phyloP scores from a whole-genome alignment of 1,140 invertebrate species.

The Caenorhabditis tropicalis region DNA sequence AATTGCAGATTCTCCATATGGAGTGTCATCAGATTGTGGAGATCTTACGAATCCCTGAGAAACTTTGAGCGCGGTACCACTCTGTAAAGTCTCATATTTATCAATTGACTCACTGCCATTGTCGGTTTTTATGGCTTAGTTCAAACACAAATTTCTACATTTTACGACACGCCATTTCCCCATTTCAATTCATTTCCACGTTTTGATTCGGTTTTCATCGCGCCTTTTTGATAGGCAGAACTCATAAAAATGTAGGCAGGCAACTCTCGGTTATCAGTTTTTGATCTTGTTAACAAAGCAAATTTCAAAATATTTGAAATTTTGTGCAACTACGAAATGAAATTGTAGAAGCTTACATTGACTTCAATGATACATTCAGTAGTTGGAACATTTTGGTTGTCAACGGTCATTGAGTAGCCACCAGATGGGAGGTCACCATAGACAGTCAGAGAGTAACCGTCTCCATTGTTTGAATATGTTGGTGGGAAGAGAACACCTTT shows the following conservation, averaged over 20 bases:
- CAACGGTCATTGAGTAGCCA: conserved; percentile 41
- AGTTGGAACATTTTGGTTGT: conserved; percentile 46
- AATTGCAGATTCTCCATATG: conserved; percentile 26
- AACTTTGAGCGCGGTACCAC: neutral
- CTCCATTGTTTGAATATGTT: neutral
- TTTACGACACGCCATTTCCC: conserved; percentile 15
- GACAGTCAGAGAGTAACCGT: conserved; percentile 11
- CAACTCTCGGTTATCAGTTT: conserved; percentile 37
- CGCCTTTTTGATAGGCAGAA: conserved; percentile 27
- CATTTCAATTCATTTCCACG: conserved; percentile 9
- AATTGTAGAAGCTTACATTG: conserved; percentile 36
- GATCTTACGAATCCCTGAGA: conserved; percentile 44
- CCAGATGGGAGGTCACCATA: conserved; percentile 45
- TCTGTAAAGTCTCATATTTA: conserved; percentile 26
- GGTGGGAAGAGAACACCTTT: conserved; percentile 12
- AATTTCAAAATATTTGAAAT: neutral
- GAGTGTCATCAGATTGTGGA: conserved; percentile 50
- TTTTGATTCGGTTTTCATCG: neutral
- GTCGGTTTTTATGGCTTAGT: neutral
- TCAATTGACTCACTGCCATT: neutral
- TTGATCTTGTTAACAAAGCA: conserved; percentile 27
- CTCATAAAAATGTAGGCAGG: conserved; percentile 36
- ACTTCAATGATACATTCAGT: conserved; percentile 51
- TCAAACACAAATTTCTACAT: neutral
- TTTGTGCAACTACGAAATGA: neutral